A percentile compares a stretch with the other conserved stretches of the same genome.
Conservation (phyloP, 2,797 vertebrate genomes). For the Leptoclinus maculatus region DNA sequence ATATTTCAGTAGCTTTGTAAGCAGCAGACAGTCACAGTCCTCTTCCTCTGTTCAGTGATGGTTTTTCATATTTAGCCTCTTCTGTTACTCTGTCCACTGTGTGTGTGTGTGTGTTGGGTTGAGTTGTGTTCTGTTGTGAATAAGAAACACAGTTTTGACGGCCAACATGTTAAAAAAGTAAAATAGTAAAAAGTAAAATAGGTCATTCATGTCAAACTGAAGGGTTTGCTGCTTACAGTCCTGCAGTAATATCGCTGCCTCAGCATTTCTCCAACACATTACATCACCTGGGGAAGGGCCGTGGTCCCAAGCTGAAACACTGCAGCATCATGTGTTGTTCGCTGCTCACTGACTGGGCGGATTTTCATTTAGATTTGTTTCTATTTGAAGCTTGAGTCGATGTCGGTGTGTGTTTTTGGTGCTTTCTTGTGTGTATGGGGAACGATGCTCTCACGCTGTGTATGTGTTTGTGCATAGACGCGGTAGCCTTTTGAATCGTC, state of each 20-base stretch:
- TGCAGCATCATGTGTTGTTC: constrained; percentile 3
- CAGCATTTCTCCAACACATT: constrained; percentile 28
- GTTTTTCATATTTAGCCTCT: background rate
- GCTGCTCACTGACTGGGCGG: background rate
- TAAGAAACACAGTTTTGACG: background rate
- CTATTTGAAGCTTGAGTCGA: background rate
- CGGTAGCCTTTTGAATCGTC: constrained; percentile 8
- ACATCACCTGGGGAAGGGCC: constrained; percentile 11
- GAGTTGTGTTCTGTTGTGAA: background rate
- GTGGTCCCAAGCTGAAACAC: background rate
- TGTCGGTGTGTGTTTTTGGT: constrained; percentile 12
- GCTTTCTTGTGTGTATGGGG: background rate
- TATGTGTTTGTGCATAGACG: background rate
- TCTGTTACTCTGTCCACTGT: background rate
- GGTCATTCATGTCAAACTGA: background rate
- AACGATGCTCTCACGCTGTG: constrained; percentile 3
- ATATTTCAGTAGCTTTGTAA: constrained; percentile 15
- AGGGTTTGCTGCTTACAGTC: constrained; percentile 9
- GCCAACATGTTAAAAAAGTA: background rate
- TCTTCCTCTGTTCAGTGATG: background rate
- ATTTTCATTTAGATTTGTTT: background rate
- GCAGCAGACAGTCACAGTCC: background rate
- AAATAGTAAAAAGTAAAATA: background rate
- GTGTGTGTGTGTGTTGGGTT: background rate
- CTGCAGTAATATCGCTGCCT: constrained; percentile 6